Base-by-base conservation (phyloP, 37 sponge, comb jelly and placozoan species). In the Crambe crambe region DNA sequence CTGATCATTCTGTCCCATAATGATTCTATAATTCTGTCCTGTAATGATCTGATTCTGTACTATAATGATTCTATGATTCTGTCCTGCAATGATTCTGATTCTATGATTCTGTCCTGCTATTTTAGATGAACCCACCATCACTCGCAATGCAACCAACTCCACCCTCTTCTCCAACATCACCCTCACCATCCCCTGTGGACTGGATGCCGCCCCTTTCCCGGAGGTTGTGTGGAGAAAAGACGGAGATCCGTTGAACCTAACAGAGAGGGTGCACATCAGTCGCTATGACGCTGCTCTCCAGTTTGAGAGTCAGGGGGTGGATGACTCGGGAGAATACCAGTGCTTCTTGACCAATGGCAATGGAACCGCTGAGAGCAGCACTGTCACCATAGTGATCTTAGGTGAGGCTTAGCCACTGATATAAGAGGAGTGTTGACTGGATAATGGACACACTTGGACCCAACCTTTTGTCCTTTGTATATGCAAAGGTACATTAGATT, bases 291-390 rank as follows among this genome's bases (percentile, higher is more conserved):
- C 79, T 0, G 83, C 88, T 5, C 82, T 92, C 30, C 22, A 42
- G 43, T 76, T 92, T 36, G 60, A 58, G 27, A 63, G 32, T 37
- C 72, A 68, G n/a, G 39, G 35, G 70, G 66, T 76, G 20, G 51
- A 22, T 1, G 92, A 92, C 43, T 58, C 56, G 20, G 92, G 92
- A 1, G 76, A 37, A 41, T 92, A 92, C 69, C 78, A 74, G 25
- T 87, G 87, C 41, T 39, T 38, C 20, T 63, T 60, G 26, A 42
- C 0, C n/a, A 91, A 86, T 58, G 47, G 25, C n/a, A 63, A 84
- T 23, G 88, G 88, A 22, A 76, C 58, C 40, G 80, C 35, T 2
- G 18, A 64, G 23, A 91, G 91, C 56, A 56, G 43, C 42, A 34
- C 36, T 25, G 77, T n/a, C 44, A 57, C 40, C 18, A 68, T 83